Evolutionary conservation across 2,113 vertebrate species (phyloP).

Genomic region (Tragelaphus strepsiceros): DNA sequence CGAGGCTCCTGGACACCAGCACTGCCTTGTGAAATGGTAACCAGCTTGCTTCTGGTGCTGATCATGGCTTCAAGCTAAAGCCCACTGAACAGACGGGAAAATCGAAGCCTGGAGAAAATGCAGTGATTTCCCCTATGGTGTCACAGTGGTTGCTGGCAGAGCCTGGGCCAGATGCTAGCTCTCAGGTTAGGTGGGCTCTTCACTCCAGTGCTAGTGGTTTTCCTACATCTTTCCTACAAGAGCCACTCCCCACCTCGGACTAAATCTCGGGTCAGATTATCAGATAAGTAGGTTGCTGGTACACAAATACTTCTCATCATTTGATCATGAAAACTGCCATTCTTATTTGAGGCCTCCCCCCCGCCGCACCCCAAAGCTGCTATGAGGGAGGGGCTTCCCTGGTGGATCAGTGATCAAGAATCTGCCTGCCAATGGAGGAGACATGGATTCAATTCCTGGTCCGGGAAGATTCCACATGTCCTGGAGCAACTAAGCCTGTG

Average conservation of each 20-base stretch:
- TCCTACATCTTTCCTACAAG: background rate
- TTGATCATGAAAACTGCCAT: background rate
- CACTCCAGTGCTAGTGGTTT: too few species aligned
- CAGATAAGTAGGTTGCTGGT: background rate
- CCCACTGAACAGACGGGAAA: background rate
- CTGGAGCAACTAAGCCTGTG: background rate
- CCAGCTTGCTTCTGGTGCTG: background rate
- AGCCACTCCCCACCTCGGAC: background rate
- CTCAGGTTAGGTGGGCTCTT: background rate
- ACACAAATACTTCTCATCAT: background rate
- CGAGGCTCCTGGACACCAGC: accelerated
- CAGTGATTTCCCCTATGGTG: background rate
- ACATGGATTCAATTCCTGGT: background rate
- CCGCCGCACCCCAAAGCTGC: background rate
- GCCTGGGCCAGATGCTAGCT: background rate
- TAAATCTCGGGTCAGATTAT: background rate
- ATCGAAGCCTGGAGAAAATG: background rate
- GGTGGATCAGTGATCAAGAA: background rate
- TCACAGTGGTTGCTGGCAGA: accelerated
- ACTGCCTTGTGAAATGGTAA: background rate
- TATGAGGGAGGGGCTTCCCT: background rate
- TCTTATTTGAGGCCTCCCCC: background rate
- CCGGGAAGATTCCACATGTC: background rate
- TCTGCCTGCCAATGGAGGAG: background rate
- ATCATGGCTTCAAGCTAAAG: background rate